Base-by-base conservation (phyloP, 2,113 vertebrate genomes). In the Marmota monax region DNA sequence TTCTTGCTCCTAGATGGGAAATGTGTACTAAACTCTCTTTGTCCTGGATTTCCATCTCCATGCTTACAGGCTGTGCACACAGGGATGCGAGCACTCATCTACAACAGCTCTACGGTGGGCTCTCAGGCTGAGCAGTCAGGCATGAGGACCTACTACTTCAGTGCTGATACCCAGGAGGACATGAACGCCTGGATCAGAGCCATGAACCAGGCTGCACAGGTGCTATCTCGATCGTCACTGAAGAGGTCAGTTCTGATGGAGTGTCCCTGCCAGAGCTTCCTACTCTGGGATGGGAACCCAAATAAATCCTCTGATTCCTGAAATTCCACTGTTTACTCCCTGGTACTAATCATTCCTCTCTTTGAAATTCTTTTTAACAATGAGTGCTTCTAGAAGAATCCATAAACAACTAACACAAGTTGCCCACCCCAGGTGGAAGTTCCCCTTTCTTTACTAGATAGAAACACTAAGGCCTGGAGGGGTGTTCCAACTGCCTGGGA, bases 111-210 rank as follows among this genome's bases (percentile, higher is more conserved):
- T 99, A 98, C 98, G 90, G 98, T 99, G 99, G 99, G 99, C 98
- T 99, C 99, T 32, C 99, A 99, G 98, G 99, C 99, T 0, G 99
- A 99, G 98, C 99, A 99, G 98, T 99, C 99, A 1, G 99, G 99
- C 98, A 99, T 99, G 99, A 98, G 99, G 98, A 99, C 99, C 1
- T 99, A 99, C 98, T 99, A 99, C 99, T 99, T 99, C 99, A 99
- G 99, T 77, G 99, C 99, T 0, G 99, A 99, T 97, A 99, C 99
- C 61, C 99, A 99, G 89, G 99, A 99, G 98, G 99, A 99, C 96
- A 99, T 99, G 99, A 99, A 99, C 45, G 98, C 99, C 89, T 99
- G 99, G 99, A 99, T 99, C 98, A 98, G 99, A 94, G 99, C 99
- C 97, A 99, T 99, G 99, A 99, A 99, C 97, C 99, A 99, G 98